These are phyloP conservation scores for Eupeodes luniger DNA, from an alignment of 2,888 invertebrate genomes.

Conservation along the genomic window DNA sequence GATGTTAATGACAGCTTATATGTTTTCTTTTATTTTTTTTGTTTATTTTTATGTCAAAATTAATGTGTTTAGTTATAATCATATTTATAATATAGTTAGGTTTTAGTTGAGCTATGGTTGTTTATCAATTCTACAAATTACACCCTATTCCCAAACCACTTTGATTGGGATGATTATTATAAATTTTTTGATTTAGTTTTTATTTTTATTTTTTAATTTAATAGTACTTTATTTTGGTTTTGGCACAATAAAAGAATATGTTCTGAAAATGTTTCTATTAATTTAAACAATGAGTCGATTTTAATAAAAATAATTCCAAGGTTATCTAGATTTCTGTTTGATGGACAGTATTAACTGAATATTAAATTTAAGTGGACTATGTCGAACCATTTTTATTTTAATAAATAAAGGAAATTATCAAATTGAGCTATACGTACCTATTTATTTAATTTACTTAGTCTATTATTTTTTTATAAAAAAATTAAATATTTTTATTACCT, in stretches of 20 bases:
- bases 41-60: conserved; percentile 47
- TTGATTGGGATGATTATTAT: conserved; percentile 51
- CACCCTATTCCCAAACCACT: conserved; percentile 53
- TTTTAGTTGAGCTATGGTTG: conserved; percentile 61
- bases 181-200: conserved; percentile 52
- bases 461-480: background rate
- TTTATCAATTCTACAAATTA: conserved; percentile 52
- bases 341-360: background rate
- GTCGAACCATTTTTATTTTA: background rate
- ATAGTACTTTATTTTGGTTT: conserved; percentile 35
- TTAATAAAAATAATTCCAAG: conserved; percentile 20
- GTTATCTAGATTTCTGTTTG: conserved; percentile 1
- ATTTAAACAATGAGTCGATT: background rate
- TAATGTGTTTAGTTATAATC: conserved; percentile 66
- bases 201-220: conserved; percentile 29
- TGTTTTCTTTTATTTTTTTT: conserved; percentile 48
- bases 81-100: conserved; percentile 64
- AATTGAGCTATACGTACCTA: conserved; percentile 2
- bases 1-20: conserved; percentile 75
- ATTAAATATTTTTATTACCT: background rate
- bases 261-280: conserved; percentile 3
- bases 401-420: background rate
- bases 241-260: conserved; percentile 45
- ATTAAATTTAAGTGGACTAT: too few relatives aligned
- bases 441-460: background rate